Base-by-base conservation (phyloP, 53 echinoderm and acorn worm genomes). In the Luidia sarsii region DNA sequence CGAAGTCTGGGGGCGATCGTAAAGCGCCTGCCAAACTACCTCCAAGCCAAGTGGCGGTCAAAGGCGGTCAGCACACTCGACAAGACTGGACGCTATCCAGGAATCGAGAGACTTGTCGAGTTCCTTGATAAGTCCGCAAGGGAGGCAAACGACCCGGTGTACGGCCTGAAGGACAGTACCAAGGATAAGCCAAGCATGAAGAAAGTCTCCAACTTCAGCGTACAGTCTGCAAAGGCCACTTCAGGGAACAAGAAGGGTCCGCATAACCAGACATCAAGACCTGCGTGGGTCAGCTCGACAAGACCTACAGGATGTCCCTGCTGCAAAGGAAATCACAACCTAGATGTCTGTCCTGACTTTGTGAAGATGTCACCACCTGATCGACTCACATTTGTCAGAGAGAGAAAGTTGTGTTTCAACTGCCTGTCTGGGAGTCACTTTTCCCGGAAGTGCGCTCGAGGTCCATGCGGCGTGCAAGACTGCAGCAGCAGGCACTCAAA, bases 371-470 rank as follows among this genome's bases (percentile, higher is more conserved):
- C 60, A 9, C 80, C 87, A 11, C 36, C 68, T 38, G 48, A 77
- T 15, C 19, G 87, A 25, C 49, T 80, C 2, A 45, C 54, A 67
- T 15, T 62, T 61, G 70, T 80, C 8, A 80, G 63, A 31, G 49
- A 70, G 60, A 87, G 70, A 61, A 49, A 70, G 46, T 51, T 80
- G 24, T 87, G 80, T 18, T 74, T 49, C 65, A 74, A 50, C 65
- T 84, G 65, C 51, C 33, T 73, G 50, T 24, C 56, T 37, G 11
- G 56, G 33, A 38, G 2, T 23, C 51, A 51, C 20, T 51, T 6
- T 30, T 20, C 75, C 2, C 55, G 28, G 34, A 15, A 32, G 54
- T 75, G 75, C 36, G 18, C 31, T 27, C 33, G 57, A 25, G 75
- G 59, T 16, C 51, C 51, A 9, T 51, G 7, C 20, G 51, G 51